Base-by-base conservation (phyloP, 1,140 invertebrate genomes). In the Listronotus bonariensis region DNA sequence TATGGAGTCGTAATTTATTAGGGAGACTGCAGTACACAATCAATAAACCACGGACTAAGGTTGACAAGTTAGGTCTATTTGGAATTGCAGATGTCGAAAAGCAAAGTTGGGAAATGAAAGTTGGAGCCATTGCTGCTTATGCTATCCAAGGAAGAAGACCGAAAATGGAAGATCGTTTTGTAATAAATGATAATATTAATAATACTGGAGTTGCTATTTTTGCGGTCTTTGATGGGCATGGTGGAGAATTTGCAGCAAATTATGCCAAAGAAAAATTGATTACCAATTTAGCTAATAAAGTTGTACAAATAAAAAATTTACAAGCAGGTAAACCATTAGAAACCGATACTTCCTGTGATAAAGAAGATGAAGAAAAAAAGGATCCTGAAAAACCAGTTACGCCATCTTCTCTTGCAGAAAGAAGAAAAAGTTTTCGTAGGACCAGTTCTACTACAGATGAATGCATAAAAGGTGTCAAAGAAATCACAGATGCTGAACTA, bases 171-270 rank as follows among this genome's bases (percentile, higher is more conserved):
- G 95, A 97, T 80, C 85, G 93, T 69, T 94, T 92, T 78, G 90
- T 91, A 42, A 85, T 93, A 34, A 86, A 91, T 64, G 86, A 89
- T 75, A 88, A 92, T 73, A 87, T 90, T 32, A 86, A 88, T 71
- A 82, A 86, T 59, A 88, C 87, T 17, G 88, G 87, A 20, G 88
- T 95, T 52, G 89, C 91, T 1, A 82, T 97, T 46, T 96, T 93
- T 83, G 94, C 93, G 40, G 88, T 97, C 56, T 97, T 96, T 80
- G 95, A 97, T 83, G 95, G 95, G 0, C 95, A 97, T 80, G 95
- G 95, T 55, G 95, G 95, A 51, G 92, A 96, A 80, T 95, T 95
- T 85, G 93, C 93, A 53, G 93, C 93, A 11, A 91, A 96, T 74
- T 96, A 92, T 82, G 92, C 91, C 15, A 88, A 89, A 76, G 90